These are phyloP conservation scores for Sarcophaga bullata DNA, from an alignment of 1,140 invertebrate genomes.

Conservation along the genomic window DNA sequence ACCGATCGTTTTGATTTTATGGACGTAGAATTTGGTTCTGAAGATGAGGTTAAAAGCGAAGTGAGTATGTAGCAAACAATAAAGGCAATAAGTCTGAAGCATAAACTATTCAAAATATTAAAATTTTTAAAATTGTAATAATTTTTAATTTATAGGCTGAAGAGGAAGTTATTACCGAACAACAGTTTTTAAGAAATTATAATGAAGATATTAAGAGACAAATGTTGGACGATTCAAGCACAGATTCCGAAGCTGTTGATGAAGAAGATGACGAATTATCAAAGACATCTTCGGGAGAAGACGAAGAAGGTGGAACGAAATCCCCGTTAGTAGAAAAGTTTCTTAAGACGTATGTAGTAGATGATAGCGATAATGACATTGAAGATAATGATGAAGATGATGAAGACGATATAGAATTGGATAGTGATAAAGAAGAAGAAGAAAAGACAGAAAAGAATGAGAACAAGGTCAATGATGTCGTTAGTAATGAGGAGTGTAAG, in stretches of 20 bases:
- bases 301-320: constrained; percentile 41
- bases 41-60: constrained; percentile 49
- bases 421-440: constrained; percentile 35
- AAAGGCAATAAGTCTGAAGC: background rate
- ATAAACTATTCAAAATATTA: background rate
- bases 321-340: constrained; percentile 56
- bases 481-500: background rate
- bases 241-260: constrained; percentile 53
- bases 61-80: constrained; percentile 50
- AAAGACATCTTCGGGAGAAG: constrained; percentile 47
- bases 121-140: background rate
- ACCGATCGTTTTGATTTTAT: constrained; percentile 23
- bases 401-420: constrained; percentile 40
- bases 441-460: background rate
- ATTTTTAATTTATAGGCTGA: constrained; percentile 46
- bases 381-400: constrained; percentile 44
- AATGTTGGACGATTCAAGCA: constrained; percentile 56
- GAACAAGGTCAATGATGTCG: background rate
- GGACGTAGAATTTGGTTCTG: constrained; percentile 48
- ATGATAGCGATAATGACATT: constrained; percentile 29
- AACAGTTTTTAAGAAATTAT: constrained; percentile 52
- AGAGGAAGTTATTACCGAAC: constrained; percentile 55
- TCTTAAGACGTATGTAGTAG: constrained; percentile 50
- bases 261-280: constrained; percentile 49
- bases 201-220: constrained; percentile 59